These are phyloP conservation scores for Mactromeris polynyma DNA, from an alignment of 2,888 invertebrate genomes.

Conservation along the genomic window DNA sequence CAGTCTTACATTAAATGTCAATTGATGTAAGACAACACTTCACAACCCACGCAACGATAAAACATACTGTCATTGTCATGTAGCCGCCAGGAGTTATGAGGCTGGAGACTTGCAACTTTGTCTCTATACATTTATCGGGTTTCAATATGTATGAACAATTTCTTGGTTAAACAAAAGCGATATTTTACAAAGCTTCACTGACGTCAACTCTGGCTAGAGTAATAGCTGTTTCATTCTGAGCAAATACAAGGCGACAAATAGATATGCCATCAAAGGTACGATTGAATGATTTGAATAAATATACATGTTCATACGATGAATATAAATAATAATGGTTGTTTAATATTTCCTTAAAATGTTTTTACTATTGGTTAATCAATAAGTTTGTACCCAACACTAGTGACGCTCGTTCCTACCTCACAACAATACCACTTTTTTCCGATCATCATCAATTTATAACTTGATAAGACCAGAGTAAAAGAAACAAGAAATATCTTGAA, in stretches of 20 bases:
- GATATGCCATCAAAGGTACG: neutral
- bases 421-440: too few relatives aligned
- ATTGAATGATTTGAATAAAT: neutral
- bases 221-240: neutral
- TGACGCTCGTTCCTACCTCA: too few relatives aligned
- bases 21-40: neutral
- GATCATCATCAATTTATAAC: too few relatives aligned
- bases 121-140: neutral
- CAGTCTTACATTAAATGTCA: too few relatives aligned
- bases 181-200: neutral
- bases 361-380: too few relatives aligned
- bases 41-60: neutral
- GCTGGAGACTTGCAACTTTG: neutral
- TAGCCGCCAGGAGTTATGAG: neutral
- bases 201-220: neutral
- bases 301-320: neutral
- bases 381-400: too few relatives aligned
- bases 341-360: too few relatives aligned
- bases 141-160: neutral
- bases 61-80: neutral
- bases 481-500: too few relatives aligned
- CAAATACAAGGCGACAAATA: neutral
- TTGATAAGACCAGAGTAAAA: too few relatives aligned
- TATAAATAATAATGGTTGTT: neutral
- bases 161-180: neutral